Percentiles rank a stretch among this genome's conserved stretches.
Evolutionary conservation across 2,888 invertebrate genomes (phyloP).

Genomic region (Xestoiulus laeticollis): DNA sequence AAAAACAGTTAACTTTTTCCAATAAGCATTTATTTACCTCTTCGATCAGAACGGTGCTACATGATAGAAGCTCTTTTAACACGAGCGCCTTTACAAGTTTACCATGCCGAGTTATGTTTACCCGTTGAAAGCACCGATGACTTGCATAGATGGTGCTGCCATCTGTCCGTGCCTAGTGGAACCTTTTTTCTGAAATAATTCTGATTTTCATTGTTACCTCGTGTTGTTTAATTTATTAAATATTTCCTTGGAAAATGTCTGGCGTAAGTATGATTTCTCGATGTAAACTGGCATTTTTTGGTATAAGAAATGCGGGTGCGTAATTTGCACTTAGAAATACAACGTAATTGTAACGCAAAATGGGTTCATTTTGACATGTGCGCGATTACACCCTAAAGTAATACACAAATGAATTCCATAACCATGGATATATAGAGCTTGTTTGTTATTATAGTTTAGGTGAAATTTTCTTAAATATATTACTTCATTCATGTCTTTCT

Average conservation of each 20-base stretch:
- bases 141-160: not conserved
- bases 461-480: not conserved
- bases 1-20: not conserved
- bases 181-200: not conserved
- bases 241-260: constrained; percentile 5
- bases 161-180: not conserved
- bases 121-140: too few species aligned
- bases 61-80: not conserved
- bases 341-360: not conserved
- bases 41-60: not conserved
- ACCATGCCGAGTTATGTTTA: not conserved
- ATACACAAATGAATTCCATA: not conserved
- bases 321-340: not conserved
- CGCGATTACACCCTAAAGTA: not conserved
- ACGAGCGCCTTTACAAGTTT: not conserved
- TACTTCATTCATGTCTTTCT: not conserved
- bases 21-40: not conserved
- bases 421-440: too few species aligned
- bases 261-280: not conserved
- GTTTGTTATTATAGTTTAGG: too few species aligned
- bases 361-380: not conserved
- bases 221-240: not conserved
- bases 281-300: not conserved
- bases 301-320: not conserved
- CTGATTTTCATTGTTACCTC: not conserved